phyloP scores from a whole-genome alignment of 2,113 vertebrate species.

The Ramphastos sulfuratus region DNA sequence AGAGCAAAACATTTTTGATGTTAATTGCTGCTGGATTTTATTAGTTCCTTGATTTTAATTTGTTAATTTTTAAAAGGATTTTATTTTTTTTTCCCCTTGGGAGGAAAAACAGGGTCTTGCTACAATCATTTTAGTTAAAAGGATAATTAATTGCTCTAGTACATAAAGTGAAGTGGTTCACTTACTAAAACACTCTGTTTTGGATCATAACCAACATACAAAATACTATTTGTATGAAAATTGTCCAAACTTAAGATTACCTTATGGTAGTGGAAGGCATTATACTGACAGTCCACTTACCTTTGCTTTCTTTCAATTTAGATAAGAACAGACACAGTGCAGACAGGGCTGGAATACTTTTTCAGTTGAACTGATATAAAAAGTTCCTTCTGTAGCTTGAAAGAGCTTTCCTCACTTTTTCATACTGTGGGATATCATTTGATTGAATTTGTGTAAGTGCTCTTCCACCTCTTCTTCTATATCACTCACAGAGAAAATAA shows the following conservation, averaged over 20 bases:
- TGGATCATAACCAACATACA: constrained; percentile 35
- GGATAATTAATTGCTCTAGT: constrained; percentile 9
- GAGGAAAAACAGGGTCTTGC: neutral
- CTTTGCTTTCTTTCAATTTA: neutral
- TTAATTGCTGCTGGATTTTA: constrained; percentile 43
- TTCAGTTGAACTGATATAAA: neutral
- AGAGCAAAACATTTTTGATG: constrained; percentile 29
- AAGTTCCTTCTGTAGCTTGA: neutral
- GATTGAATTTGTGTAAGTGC: rapidly evolving
- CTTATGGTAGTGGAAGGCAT: neutral
- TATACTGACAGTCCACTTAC: neutral
- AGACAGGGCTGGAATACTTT: neutral
- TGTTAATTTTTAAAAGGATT: neutral
- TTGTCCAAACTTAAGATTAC: neutral
- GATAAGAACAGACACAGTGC: neutral
- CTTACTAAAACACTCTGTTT: constrained; percentile 15
- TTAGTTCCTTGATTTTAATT: constrained; percentile 33
- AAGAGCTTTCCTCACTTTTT: neutral
- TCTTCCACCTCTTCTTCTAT: neutral
- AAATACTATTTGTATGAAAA: constrained; percentile 17
- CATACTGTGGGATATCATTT: neutral
- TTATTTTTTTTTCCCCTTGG: neutral
- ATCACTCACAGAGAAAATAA: neutral
- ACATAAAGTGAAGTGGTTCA: constrained; percentile 3
- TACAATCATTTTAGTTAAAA: constrained; percentile 33